A percentile compares a stretch with the other conserved stretches of the same genome.
These are phyloP conservation scores for Lynx canadensis DNA, from an alignment of 2,113 vertebrate species.

Conservation along the genomic window DNA sequence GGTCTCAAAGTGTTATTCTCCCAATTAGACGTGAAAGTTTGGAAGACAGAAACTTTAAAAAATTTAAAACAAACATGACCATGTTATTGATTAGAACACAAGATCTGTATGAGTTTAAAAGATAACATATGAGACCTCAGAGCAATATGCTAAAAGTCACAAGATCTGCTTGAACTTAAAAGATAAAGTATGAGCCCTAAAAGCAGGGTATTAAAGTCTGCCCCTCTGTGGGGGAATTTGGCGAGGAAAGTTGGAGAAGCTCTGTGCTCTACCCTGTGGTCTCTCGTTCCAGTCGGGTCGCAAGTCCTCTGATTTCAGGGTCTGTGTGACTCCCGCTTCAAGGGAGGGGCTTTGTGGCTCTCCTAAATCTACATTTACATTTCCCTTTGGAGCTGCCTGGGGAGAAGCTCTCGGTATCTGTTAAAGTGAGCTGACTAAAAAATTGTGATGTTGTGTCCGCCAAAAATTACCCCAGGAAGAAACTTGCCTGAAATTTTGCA, in stretches of 20 bases:
- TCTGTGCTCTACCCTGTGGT: not conserved
- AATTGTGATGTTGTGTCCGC: not conserved
- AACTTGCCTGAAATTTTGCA: conserved; percentile 12
- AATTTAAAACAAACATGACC: not conserved
- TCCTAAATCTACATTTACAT: not conserved
- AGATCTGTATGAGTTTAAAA: not conserved
- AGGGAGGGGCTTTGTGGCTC: not conserved
- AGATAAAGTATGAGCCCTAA: not conserved
- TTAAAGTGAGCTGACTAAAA: not conserved
- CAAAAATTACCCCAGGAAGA: not conserved
- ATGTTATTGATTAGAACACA: not conserved
- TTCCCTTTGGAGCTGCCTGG: not conserved
- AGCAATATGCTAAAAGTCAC: not conserved
- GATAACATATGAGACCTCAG: not conserved
- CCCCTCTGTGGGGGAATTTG: not conserved
- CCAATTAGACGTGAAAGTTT: not conserved
- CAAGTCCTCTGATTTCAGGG: not conserved
- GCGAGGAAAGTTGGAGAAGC: not conserved
- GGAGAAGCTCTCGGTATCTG: not conserved
- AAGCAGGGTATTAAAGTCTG: not conserved
- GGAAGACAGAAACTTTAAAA: not conserved
- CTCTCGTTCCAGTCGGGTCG: not conserved
- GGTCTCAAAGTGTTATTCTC: not conserved
- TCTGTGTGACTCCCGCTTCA: not conserved
- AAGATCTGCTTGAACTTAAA: not conserved